Base-by-base conservation (phyloP, 2,113 vertebrate genomes). In the Sylvia atricapilla region DNA sequence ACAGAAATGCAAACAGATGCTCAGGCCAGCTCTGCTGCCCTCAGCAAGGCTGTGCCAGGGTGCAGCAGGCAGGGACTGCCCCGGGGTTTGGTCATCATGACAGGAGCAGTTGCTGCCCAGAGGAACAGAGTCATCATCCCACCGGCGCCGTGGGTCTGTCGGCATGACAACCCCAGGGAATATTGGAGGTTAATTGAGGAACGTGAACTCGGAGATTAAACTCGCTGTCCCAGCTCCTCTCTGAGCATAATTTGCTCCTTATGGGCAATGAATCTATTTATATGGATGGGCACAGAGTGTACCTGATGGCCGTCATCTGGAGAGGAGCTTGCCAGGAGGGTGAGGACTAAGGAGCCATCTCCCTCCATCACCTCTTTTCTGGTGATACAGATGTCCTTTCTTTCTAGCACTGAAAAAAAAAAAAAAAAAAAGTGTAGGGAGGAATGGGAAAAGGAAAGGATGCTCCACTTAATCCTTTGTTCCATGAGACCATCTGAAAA, bases 211-310 rank as follows among this genome's bases (percentile, higher is more conserved):
- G 0, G 60, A 85, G 52, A 39, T 39, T 21, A 44, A 80, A 44
- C 20, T 59, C 27, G 0, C 20, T 30, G 27, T 60, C 41, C 35
- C 77, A 19, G 8, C 60, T 78, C 20, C 50, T 58, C 6, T 5
- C 3, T 14, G 33, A 74, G 30, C 20, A 8, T 15, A 30, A 31
- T 87, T 62, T 66, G 27, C 14, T 80, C 20, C 22, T 47, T 10
- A 1, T 13, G 27, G 8, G 3, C 23, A 22, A 5, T 4, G 35
- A 23, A 31, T 46, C 1, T 16, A 1, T 59, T 62, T 60, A 6
- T 35, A 19, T 19, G 67, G 63, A 17, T 6, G 33, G 62, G 25
- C 49, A 76, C 18, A 14, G n/a, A 12, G 7, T 5, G 49, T 19
- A 4, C 35, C 49, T 24, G 23, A 15, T 24, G 44, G 11, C 20